These are phyloP conservation scores for Nematolebias whitei DNA, from an alignment of 2,113 vertebrate genomes.

Conservation along the genomic window DNA sequence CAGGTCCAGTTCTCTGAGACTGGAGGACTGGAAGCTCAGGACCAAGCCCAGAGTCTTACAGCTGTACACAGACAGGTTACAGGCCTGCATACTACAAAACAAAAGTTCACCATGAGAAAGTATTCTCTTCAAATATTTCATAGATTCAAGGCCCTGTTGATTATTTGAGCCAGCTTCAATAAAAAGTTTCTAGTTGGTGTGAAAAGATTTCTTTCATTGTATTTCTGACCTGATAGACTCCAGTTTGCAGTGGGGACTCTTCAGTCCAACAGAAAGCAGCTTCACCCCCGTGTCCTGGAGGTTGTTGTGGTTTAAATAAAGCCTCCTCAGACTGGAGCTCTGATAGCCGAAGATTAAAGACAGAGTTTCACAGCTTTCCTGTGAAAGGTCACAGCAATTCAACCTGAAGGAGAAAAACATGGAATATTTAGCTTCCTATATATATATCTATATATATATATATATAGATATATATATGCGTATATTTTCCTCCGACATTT, in stretches of 20 bases:
- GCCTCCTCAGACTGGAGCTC: not conserved
- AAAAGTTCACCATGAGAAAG: not conserved
- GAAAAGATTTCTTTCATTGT: not conserved
- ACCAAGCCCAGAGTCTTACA: not conserved
- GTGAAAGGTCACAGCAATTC: not conserved
- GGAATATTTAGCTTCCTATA: too few relatives aligned
- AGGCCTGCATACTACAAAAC: not conserved
- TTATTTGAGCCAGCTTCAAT: too few relatives aligned
- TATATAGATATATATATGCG: too few relatives aligned
- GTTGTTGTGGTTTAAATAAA: not conserved
- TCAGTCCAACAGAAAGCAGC: not conserved
- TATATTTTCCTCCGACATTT: too few relatives aligned
- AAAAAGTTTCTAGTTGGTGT: too few relatives aligned
- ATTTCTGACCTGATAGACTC: not conserved
- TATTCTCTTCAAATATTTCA: too few relatives aligned
- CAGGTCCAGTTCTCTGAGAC: not conserved
- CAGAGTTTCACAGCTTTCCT: not conserved
- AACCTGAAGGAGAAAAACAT: not conserved
- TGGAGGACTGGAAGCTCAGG: not conserved
- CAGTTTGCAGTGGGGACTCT: not conserved
- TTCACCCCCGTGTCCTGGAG: not conserved
- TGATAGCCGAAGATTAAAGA: not conserved
- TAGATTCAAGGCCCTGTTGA: too few relatives aligned
- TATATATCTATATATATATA: too few relatives aligned
- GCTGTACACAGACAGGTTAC: not conserved